Percentiles rank a stretch among this genome's conserved stretches.
Evolutionary conservation across 2,888 invertebrate genomes (phyloP).

Genomic region (Timandra comae): DNA sequence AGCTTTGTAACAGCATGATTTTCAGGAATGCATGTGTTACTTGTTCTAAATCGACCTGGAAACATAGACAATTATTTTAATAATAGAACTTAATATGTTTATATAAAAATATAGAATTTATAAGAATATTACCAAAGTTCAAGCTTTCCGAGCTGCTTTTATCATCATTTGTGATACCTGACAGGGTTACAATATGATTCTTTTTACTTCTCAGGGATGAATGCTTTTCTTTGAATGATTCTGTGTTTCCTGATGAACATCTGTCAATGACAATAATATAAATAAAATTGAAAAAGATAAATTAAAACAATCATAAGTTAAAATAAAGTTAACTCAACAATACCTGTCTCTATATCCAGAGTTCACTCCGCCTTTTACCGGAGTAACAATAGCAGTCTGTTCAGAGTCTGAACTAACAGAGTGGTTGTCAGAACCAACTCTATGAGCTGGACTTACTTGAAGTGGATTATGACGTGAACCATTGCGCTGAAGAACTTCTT

Average conservation of each 20-base stretch:
- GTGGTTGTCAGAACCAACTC: slow-evolving; percentile 62
- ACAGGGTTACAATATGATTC: slow-evolving; percentile 61
- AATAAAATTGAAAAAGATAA: not conserved
- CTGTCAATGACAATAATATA: slow-evolving; percentile 27
- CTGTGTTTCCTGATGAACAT: slow-evolving; percentile 56
- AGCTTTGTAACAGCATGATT: slow-evolving; percentile 72
- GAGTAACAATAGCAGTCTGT: slow-evolving; percentile 80
- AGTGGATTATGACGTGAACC: slow-evolving; percentile 51
- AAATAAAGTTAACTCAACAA: slow-evolving; percentile 15
- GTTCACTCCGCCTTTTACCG: slow-evolving; percentile 70
- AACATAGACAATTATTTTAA: slow-evolving; percentile 15
- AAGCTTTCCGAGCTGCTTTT: slow-evolving; percentile 90
- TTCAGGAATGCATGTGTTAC: slow-evolving; percentile 73
- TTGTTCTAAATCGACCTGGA: slow-evolving; percentile 70
- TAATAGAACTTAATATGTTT: slow-evolving; percentile 4
- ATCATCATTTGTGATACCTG: slow-evolving; percentile 78
- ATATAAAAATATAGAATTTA: slow-evolving; percentile 1
- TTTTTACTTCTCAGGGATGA: slow-evolving; percentile 45
- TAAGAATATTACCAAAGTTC: slow-evolving; percentile 69
- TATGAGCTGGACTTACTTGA: slow-evolving; percentile 54
- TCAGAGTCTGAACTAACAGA: slow-evolving; percentile 87
- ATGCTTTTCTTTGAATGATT: slow-evolving; percentile 59
- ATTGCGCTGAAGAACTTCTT: slow-evolving; percentile 33
- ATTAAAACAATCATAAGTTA: not conserved
- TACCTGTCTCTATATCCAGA: slow-evolving; percentile 79